These are phyloP conservation scores for Eumeta japonica DNA, from an alignment of 1,140 invertebrate species.

Conservation along the genomic window DNA sequence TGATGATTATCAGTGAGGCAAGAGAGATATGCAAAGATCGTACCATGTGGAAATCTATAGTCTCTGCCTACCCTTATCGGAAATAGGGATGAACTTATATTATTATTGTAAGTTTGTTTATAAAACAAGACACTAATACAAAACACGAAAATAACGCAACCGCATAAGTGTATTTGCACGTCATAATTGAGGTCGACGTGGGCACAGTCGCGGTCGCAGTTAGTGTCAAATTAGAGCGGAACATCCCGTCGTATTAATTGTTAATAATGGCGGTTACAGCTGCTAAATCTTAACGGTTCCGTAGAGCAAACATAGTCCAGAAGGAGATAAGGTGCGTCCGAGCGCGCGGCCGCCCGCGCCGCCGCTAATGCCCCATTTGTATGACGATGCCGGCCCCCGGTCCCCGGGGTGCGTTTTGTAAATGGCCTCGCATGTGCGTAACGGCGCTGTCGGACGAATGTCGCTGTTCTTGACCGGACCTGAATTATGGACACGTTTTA, in stretches of 20 bases:
- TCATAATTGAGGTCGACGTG: neutral
- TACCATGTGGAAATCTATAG: no score
- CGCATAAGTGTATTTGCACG: neutral
- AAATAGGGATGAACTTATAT: no score
- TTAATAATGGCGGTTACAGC: conserved; percentile 32
- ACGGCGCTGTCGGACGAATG: no score
- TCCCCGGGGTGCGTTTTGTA: conserved; percentile 21
- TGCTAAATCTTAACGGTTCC: conserved; percentile 45
- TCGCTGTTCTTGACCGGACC: no score
- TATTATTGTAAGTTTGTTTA: no score
- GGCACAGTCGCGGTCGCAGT: no score
- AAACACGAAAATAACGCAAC: neutral
- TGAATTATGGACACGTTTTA: no score
- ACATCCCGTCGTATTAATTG: no score
- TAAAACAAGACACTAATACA: neutral
- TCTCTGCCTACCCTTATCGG: no score
- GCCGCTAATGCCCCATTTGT: conserved; percentile 51
- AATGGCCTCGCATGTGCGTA: conserved; percentile 22
- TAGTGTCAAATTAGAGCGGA: no score
- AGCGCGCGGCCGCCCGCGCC: conserved; percentile 17
- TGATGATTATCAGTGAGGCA: no score
- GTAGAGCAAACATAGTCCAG: conserved; percentile 51
- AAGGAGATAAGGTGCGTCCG: conserved; percentile 52
- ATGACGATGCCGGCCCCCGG: conserved; percentile 36
- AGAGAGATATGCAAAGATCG: no score